A percentile compares a stretch with the other conserved stretches of the same genome.
Conservation (phyloP, 2,113 vertebrate genomes). For the Cervus canadensis region DNA sequence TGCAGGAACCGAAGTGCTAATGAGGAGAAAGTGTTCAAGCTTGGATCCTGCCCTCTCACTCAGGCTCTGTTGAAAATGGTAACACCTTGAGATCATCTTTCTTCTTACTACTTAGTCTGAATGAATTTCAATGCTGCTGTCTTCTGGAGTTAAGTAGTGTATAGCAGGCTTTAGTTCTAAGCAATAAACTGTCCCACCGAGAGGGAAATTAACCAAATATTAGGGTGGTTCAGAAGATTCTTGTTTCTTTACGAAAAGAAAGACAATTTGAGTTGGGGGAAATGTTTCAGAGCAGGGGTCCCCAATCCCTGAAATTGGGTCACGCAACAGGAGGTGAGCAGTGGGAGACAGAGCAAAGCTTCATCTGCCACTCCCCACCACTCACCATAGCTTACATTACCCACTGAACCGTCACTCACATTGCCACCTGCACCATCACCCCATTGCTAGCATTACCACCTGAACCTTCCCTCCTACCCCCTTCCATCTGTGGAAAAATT, state of each 20-base stretch:
- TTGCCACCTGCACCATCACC: neutral
- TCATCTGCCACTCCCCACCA: neutral
- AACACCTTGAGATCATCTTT: conserved; percentile 1
- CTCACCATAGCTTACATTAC: neutral
- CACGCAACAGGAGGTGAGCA: neutral
- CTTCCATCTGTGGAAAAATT: neutral
- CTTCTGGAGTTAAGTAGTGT: neutral
- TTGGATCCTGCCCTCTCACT: neutral
- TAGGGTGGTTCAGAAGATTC: neutral
- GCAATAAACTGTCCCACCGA: neutral
- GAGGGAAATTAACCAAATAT: conserved; percentile 32
- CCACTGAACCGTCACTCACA: neutral
- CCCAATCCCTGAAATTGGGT: neutral
- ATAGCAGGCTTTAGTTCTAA: neutral
- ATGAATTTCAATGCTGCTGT: conserved; percentile 32
- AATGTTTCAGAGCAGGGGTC: conserved; percentile 8
- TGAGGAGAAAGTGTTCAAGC: conserved; percentile 41
- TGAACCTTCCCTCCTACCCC: neutral
- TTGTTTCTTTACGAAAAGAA: neutral
- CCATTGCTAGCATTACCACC: neutral
- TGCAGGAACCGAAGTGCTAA: conserved; percentile 34
- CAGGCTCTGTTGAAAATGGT: neutral
- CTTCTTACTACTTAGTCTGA: neutral
- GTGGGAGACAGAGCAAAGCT: neutral
- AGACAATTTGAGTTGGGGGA: neutral